phyloP scores from a whole-genome alignment of 1,140 invertebrate species.

The Plodia interpunctella region DNA sequence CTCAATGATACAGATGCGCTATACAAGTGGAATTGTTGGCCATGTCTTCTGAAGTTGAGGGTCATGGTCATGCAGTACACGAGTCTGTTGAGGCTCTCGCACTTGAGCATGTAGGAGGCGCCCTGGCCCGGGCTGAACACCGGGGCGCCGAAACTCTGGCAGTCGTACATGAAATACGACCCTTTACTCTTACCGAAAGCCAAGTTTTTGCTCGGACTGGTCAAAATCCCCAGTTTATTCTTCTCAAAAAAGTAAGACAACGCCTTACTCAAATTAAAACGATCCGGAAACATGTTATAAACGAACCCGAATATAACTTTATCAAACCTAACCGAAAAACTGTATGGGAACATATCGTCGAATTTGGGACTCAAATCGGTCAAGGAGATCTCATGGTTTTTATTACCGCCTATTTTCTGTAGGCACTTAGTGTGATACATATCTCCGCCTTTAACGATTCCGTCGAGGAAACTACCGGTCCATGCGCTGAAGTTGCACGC shows the following conservation, averaged over 20 bases:
- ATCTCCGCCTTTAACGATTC: conserved; percentile 76
- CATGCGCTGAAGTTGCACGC: conserved; percentile 79
- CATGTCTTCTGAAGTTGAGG: conserved; percentile 69
- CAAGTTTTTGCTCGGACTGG: conserved; percentile 73
- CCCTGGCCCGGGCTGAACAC: conserved; percentile 78
- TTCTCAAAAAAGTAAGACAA: conserved; percentile 79
- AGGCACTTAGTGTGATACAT: conserved; percentile 68
- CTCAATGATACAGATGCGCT: conserved; percentile 37
- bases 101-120: conserved; percentile 78
- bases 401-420: conserved; percentile 56
- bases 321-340: conserved; percentile 77
- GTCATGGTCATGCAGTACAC: conserved; percentile 78
- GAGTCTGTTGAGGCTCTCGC: conserved; percentile 79
- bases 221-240: conserved; percentile 73
- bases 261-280: conserved; percentile 80
- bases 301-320: conserved; percentile 78
- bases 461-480: conserved; percentile 79
- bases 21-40: conserved; percentile 61
- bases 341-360: conserved; percentile 78
- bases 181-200: conserved; percentile 77
- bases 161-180: conserved; percentile 82
- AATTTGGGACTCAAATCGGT: conserved; percentile 76
- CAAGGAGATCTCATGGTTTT: conserved; percentile 60
- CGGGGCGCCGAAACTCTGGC: conserved; percentile 78
- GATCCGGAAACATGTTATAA: conserved; percentile 75